Evolutionary conservation across 2,888 invertebrate species (phyloP).

Genomic region (Aporophyla nigra): DNA sequence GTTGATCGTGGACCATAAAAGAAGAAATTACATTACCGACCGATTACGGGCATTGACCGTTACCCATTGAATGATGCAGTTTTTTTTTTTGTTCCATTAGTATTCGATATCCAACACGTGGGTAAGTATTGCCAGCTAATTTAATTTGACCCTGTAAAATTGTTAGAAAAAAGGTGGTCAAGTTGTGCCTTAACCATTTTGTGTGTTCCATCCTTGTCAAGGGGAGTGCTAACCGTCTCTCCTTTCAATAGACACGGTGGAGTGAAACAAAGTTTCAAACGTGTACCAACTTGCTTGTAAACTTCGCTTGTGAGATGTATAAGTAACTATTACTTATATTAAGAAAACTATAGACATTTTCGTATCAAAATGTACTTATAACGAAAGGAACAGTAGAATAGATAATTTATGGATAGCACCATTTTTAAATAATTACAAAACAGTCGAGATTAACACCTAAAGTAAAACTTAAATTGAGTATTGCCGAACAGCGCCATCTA

Average conservation of each 20-base stretch:
- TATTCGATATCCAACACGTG: too few species aligned
- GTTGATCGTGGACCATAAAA: too few species aligned
- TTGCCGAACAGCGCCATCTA: slow-evolving; percentile 66
- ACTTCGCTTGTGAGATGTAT: slow-evolving; percentile 69
- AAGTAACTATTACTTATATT: slow-evolving; percentile 6
- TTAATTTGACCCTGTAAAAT: too few species aligned
- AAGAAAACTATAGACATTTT: background rate
- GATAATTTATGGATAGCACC: accelerated
- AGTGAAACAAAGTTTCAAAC: accelerated
- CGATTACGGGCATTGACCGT: too few species aligned
- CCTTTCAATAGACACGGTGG: slow-evolving; percentile 98
- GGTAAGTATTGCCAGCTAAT: too few species aligned
- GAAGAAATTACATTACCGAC: too few species aligned
- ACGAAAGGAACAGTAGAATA: background rate
- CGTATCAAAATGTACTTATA: background rate
- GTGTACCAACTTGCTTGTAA: slow-evolving; percentile 54
- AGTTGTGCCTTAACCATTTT: slow-evolving; percentile 80
- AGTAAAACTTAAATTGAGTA: background rate
- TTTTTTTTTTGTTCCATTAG: too few species aligned
- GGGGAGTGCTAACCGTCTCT: slow-evolving; percentile 99
- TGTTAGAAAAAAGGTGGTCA: slow-evolving; percentile 77
- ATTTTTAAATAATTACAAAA: background rate
- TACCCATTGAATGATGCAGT: too few species aligned
- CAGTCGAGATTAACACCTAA: too few species aligned
- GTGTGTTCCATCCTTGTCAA: slow-evolving; percentile 97